Percentiles rank a stretch among this genome's conserved stretches.
These are phyloP conservation scores for Bedellia somnulentella DNA, from an alignment of 2,888 invertebrate genomes.

Conservation along the genomic window DNA sequence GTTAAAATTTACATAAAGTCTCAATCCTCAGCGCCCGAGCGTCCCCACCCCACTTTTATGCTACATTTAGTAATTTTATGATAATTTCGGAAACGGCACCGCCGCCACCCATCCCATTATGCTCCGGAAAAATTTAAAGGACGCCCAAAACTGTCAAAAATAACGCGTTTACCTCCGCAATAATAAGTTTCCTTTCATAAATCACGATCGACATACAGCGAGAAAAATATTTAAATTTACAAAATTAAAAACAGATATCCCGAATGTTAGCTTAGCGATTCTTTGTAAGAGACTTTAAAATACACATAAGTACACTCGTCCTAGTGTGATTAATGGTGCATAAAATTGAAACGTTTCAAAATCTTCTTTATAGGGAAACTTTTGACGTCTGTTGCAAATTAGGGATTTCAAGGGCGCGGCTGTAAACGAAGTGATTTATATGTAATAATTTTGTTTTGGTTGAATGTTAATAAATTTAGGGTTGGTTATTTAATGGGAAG, in stretches of 20 bases:
- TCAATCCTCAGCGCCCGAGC: conserved; percentile 49
- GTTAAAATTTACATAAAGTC: conserved; percentile 63
- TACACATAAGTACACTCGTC: conserved; percentile 51
- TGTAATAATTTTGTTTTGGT: no score
- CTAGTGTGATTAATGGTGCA: conserved; percentile 53
- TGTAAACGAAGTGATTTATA: not conserved
- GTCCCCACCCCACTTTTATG: conserved; percentile 53
- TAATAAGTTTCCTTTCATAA: conserved; percentile 54
- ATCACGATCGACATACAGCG: conserved; percentile 40
- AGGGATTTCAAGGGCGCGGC: conserved; percentile 1
- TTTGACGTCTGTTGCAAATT: conserved; percentile 5
- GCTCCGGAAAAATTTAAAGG: conserved; percentile 47
- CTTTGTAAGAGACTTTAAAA: conserved; percentile 44
- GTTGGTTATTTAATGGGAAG: not conserved
- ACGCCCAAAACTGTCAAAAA: conserved; percentile 31
- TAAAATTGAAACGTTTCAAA: conserved; percentile 42
- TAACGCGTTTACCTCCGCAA: conserved; percentile 40
- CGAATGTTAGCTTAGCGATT: conserved; percentile 14
- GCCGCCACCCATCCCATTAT: conserved; percentile 61
- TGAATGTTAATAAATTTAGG: no score
- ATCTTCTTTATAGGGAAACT: conserved; percentile 16
- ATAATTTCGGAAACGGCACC: conserved; percentile 60
- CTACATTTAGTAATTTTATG: conserved; percentile 64
- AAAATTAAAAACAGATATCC: conserved; percentile 50
- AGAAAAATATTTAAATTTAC: conserved; percentile 39